Percentiles rank a stretch among this genome's conserved stretches.
Evolutionary conservation across 2,888 invertebrate genomes (phyloP).

Genomic region (Brenthis hecate): DNA sequence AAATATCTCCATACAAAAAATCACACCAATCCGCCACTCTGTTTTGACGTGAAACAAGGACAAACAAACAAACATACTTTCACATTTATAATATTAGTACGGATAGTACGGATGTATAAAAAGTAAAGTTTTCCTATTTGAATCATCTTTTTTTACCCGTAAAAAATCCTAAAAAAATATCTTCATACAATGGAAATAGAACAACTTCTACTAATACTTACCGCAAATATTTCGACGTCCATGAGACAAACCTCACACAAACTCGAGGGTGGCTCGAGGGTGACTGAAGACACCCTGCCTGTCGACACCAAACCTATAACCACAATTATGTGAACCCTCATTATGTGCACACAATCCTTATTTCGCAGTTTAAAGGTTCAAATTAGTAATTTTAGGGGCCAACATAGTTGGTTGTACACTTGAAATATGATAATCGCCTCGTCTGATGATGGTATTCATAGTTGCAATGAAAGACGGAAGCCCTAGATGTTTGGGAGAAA

Average conservation of each 20-base stretch:
- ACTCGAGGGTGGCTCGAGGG: constrained; percentile 61
- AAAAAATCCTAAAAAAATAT: background rate
- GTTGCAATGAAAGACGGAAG: constrained; percentile 65
- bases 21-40: too few species aligned
- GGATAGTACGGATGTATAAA: too few species aligned
- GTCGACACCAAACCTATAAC: constrained; percentile 45
- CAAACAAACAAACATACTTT: too few species aligned
- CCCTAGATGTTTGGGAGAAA: constrained; percentile 61
- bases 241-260: constrained; percentile 68
- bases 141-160: background rate
- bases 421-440: constrained; percentile 78
- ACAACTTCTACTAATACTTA: constrained; percentile 61
- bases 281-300: constrained; percentile 66
- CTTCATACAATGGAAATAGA: constrained; percentile 45
- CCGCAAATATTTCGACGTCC: constrained; percentile 68
- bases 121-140: too few species aligned
- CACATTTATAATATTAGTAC: too few species aligned
- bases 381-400: constrained; percentile 19
- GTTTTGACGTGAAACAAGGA: too few species aligned
- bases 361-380: constrained; percentile 27
- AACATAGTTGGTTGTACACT: constrained; percentile 38
- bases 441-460: constrained; percentile 79
- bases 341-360: constrained; percentile 35
- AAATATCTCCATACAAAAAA: too few species aligned
- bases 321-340: constrained; percentile 25